Percentiles rank a stretch among this genome's conserved stretches.
Conservation (phyloP, 2,113 vertebrate genomes). For the Malurus elegans region DNA sequence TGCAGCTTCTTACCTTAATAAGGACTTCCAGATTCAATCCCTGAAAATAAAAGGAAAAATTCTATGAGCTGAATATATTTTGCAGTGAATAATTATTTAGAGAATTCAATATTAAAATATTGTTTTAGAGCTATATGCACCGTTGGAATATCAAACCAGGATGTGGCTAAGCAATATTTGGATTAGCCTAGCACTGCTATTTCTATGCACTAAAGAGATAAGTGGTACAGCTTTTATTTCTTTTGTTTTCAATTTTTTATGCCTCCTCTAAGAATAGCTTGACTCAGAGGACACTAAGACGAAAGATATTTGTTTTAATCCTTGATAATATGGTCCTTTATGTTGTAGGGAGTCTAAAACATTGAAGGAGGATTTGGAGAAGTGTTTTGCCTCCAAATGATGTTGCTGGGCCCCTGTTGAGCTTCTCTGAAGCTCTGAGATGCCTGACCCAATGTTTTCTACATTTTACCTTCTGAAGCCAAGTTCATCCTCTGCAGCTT, state of each 20-base stretch:
- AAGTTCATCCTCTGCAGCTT: not conserved
- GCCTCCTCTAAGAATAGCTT: slow-evolving; percentile 15
- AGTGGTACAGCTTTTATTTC: not conserved
- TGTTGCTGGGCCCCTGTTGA: not conserved
- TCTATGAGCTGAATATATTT: slow-evolving; percentile 21
- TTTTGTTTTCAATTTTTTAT: slow-evolving; percentile 15
- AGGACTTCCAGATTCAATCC: not conserved
- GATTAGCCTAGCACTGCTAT: not conserved
- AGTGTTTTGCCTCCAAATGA: not conserved
- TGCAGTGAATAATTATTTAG: slow-evolving; percentile 31
- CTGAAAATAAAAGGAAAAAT: slow-evolving; percentile 25
- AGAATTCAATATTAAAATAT: slow-evolving; percentile 14
- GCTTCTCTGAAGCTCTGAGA: not conserved
- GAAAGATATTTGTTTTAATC: slow-evolving; percentile 26
- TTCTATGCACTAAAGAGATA: slow-evolving; percentile 8
- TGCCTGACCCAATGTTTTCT: not conserved
- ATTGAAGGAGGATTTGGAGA: not conserved
- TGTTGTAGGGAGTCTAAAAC: not conserved
- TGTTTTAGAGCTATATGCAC: not conserved
- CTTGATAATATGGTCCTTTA: slow-evolving; percentile 6
- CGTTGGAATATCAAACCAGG: slow-evolving; percentile 1
- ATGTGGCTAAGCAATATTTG: slow-evolving; percentile 23
- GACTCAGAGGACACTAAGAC: not conserved
- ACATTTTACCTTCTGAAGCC: not conserved
- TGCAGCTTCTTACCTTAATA: slow-evolving; percentile 7